Evolutionary conservation across 1,140 invertebrate genomes (phyloP), one percentile per base, ranked within the genome.

Genomic region (Hycleus cichorii): DNA sequence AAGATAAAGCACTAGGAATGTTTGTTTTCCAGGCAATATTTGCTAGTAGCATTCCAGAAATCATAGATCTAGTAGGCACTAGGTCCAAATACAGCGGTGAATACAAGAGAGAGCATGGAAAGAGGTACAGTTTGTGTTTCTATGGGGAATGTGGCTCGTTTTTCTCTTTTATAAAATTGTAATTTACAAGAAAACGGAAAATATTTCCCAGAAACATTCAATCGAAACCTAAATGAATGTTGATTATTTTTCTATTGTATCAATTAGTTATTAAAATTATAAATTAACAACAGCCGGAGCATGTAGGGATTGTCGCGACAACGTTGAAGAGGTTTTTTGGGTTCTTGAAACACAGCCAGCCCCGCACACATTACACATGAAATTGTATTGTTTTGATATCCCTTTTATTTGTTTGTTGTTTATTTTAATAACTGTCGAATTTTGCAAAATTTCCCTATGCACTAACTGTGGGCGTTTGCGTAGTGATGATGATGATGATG

Each of bases 21-120:
- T 71, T 76, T 70, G 69, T 81, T 89, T 32, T 90, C 76, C 89
- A 92, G 90, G 90, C 90, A 83, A 91, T 93, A 83, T 93, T 93
- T 89, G 90, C 93, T 83, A 95, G 92, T 90, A 95, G 91, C 86
- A 95, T 97, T 83, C 94, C 93, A 75, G 93, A 97, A 87, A 95
- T 97, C 83, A 94, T 95, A 84, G 94, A 97, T 83, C 89, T 96
- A 82, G 90, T 95, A 85, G 92, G 92, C 82, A 92, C 88, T 87
- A 90, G 93, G 80, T 93, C 91, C 83, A 96, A 96, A 83, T 97
- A 95, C 85, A 90, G 90, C 82, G 93, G 93, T 77, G 89, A 93
- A 81, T 93, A 94, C 84, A 95, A 94, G 85, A 87, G 90, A 81
- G 93, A 95, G 85, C 91, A 95, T 77, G 93, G 92, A 87, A 96